Percentiles rank a stretch among this genome's conserved stretches.
These are phyloP conservation scores for Paradoxurus hermaphroditus DNA, from an alignment of 2,113 vertebrate genomes.

Conservation along the genomic window DNA sequence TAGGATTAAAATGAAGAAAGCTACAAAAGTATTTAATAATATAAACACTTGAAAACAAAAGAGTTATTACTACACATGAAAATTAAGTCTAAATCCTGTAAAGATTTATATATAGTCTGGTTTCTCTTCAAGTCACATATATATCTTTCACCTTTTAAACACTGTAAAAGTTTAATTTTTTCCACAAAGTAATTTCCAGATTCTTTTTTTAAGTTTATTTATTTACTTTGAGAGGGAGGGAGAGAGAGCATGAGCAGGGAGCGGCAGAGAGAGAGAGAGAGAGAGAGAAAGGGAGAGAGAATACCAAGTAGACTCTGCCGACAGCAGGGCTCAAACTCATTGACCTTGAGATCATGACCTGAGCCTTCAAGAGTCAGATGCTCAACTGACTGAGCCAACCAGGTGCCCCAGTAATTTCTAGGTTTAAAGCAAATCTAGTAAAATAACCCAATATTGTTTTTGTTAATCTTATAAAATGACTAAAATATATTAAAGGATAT, in stretches of 20 bases:
- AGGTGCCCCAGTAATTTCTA: background rate
- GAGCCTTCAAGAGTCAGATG: no score
- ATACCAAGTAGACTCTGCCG: no score
- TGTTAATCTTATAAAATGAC: background rate
- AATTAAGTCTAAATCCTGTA: background rate
- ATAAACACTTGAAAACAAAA: background rate
- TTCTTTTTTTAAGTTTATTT: no score
- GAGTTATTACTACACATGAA: background rate
- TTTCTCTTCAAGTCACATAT: no score
- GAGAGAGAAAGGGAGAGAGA: no score
- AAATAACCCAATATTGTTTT: background rate
- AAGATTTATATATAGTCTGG: background rate
- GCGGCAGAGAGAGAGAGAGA: no score
- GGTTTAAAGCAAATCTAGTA: background rate
- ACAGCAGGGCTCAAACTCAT: no score
- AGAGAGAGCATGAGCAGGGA: no score
- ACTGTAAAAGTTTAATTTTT: background rate
- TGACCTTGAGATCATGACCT: no score
- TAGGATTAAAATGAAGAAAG: background rate
- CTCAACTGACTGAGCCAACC: no score
- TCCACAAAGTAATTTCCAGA: background rate
- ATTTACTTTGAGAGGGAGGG: no score
- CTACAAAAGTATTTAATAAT: background rate
- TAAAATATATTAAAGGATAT: background rate
- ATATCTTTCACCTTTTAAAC: background rate